Evolutionary conservation across 64 coral and sea anemone genomes (phyloP).

Genomic region (Astreopora myriophthalma): DNA sequence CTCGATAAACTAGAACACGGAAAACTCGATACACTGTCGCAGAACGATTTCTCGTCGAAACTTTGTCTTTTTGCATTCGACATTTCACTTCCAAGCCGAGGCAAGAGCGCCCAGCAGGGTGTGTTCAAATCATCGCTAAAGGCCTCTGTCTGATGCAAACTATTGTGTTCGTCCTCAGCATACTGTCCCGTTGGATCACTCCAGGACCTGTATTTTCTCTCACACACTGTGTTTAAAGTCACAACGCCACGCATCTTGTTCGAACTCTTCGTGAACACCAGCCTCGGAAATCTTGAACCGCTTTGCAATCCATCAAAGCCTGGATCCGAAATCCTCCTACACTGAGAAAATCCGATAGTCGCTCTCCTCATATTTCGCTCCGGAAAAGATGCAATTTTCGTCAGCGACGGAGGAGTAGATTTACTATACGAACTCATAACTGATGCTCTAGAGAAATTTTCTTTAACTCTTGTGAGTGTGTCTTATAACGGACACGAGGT

Average conservation of each 20-base stretch:
- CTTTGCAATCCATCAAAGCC: background rate
- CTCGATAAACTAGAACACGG: background rate
- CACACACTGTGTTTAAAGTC: background rate
- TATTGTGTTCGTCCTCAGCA: background rate
- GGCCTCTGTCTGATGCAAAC: background rate
- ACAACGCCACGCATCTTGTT: background rate
- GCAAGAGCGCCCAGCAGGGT: background rate
- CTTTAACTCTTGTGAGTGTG: too few species aligned
- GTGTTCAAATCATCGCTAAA: background rate
- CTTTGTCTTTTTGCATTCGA: background rate
- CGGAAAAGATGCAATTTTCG: background rate
- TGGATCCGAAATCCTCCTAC: background rate
- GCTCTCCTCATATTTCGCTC: too few species aligned
- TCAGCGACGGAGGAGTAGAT: background rate
- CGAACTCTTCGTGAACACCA: background rate
- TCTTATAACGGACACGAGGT: too few species aligned
- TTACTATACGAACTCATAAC: too few species aligned
- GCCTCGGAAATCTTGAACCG: slow-evolving; percentile 5
- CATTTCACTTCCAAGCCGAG: background rate
- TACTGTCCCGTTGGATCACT: background rate
- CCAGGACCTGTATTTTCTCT: slow-evolving; percentile 15
- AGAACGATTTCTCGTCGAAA: slow-evolving; percentile 15
- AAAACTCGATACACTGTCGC: slow-evolving; percentile 4
- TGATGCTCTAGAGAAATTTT: too few species aligned
- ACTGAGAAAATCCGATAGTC: background rate